A percentile compares a stretch with the other conserved stretches of the same genome.
Evolutionary conservation across 1,140 invertebrate species (phyloP).

Genomic region (Orius insidiosus): DNA sequence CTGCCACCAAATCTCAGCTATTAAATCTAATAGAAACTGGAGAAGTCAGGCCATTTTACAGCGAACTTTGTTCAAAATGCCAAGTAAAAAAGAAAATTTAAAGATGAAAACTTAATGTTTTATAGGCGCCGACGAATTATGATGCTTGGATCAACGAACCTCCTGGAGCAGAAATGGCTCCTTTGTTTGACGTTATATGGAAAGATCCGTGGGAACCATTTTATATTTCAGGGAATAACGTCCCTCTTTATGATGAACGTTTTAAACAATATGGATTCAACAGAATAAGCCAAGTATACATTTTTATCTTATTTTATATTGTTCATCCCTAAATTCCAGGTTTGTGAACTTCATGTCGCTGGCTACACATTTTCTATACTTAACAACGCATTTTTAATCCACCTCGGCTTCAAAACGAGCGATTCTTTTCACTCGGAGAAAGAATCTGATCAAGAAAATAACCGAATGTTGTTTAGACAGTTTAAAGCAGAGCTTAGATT

Average conservation of each 20-base stretch:
- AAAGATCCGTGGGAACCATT: conserved; percentile 44
- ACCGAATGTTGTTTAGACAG: conserved; percentile 33
- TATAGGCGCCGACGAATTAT: conserved; percentile 37
- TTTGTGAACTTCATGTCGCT: conserved; percentile 41
- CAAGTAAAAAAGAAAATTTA: too few species aligned
- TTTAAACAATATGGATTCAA: conserved; percentile 47
- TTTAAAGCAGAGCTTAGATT: conserved; percentile 39
- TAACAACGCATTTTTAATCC: conserved; percentile 40
- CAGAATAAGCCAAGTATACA: conserved; percentile 38
- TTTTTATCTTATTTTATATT: too few species aligned
- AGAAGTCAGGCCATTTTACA: conserved; percentile 36
- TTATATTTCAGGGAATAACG: conserved; percentile 32
- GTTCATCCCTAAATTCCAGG: conserved; percentile 28
- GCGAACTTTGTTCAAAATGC: conserved; percentile 38
- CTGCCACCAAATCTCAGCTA: conserved; percentile 30
- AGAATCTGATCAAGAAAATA: conserved; percentile 32
- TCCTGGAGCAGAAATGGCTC: conserved; percentile 19
- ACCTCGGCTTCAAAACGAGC: conserved; percentile 35
- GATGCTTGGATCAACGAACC: conserved; percentile 33
- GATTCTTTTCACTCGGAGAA: conserved; percentile 31
- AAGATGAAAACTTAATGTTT: not conserved
- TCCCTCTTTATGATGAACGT: conserved; percentile 39
- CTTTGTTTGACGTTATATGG: conserved; percentile 30
- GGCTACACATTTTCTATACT: conserved; percentile 40
- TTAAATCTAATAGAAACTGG: conserved; percentile 25